These are phyloP conservation scores for Penaeus japonicus DNA, from an alignment of 1,140 invertebrate genomes.

Conservation along the genomic window DNA sequence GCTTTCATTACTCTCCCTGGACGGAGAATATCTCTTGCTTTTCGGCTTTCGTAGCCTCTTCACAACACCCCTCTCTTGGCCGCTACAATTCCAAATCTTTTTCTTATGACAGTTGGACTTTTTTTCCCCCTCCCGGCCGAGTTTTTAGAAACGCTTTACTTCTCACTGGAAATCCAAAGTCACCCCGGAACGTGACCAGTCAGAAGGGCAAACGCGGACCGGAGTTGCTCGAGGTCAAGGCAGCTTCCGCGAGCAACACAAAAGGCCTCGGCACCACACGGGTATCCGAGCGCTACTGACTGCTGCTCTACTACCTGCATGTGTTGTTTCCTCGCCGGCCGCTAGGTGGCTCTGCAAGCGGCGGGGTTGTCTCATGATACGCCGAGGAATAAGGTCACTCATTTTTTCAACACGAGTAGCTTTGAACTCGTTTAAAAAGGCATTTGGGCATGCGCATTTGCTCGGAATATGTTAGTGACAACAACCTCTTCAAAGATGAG, in stretches of 20 bases:
- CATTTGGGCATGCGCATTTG: background rate
- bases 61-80: no score
- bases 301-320: conserved; percentile 52
- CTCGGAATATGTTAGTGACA: no score
- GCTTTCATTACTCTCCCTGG: no score
- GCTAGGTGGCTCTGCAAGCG: conserved; percentile 38
- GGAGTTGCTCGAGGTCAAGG: conserved; percentile 32
- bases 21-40: no score
- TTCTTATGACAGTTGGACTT: no score
- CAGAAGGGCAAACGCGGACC: background rate
- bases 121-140: no score
- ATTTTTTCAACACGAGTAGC: conserved; percentile 14
- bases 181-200: background rate
- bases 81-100: no score
- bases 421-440: background rate
- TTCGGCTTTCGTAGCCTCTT: no score
- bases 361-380: conserved; percentile 41
- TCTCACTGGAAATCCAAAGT: background rate
- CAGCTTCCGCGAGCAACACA: conserved; percentile 11
- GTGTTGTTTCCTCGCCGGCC: conserved; percentile 27
- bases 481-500: background rate
- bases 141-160: background rate
- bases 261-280: conserved; percentile 42
- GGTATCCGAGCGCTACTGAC: conserved; percentile 48
- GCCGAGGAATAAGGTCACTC: conserved; percentile 43